Percentiles rank a stretch among this genome's conserved stretches.
These are phyloP conservation scores for Teleogryllus oceanicus DNA, from an alignment of 2,888 invertebrate species.

Conservation along the genomic window DNA sequence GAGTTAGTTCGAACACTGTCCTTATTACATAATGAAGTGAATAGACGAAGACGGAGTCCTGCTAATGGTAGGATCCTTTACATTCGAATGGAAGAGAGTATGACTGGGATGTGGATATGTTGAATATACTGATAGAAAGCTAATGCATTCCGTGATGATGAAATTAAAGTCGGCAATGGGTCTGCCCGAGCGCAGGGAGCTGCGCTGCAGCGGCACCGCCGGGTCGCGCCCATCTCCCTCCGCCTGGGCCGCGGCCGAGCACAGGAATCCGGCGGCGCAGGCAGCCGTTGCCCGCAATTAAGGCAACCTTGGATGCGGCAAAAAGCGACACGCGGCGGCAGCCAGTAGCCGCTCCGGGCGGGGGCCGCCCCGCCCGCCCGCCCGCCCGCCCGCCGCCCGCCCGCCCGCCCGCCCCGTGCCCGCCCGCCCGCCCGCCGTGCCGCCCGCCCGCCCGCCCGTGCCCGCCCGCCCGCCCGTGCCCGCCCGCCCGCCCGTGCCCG, in stretches of 20 bases:
- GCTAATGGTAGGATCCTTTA: too few relatives aligned
- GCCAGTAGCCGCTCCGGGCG: neutral
- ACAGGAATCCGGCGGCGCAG: neutral
- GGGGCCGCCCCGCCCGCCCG: neutral
- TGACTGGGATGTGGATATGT: too few relatives aligned
- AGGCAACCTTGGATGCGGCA: constrained; percentile 18
- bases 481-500: neutral
- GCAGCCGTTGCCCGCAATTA: constrained; percentile 18
- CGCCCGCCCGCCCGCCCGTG: neutral
- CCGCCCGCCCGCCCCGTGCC: neutral
- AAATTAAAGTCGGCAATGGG: too few relatives aligned
- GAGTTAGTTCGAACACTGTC: too few relatives aligned
- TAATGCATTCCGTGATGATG: too few relatives aligned
- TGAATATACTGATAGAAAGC: too few relatives aligned
- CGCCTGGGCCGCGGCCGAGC: neutral
- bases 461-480: too few relatives aligned
- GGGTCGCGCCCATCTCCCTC: neutral
- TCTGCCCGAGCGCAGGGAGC: too few relatives aligned
- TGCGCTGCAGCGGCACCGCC: neutral
- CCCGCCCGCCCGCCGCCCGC: neutral
- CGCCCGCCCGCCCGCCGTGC: neutral
- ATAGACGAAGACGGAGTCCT: too few relatives aligned
- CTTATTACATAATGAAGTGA: too few relatives aligned
- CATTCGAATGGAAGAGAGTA: too few relatives aligned
- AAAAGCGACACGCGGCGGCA: neutral